Evolutionary conservation across 1,140 invertebrate genomes (phyloP).

Genomic region (Eubasilissa regina): DNA sequence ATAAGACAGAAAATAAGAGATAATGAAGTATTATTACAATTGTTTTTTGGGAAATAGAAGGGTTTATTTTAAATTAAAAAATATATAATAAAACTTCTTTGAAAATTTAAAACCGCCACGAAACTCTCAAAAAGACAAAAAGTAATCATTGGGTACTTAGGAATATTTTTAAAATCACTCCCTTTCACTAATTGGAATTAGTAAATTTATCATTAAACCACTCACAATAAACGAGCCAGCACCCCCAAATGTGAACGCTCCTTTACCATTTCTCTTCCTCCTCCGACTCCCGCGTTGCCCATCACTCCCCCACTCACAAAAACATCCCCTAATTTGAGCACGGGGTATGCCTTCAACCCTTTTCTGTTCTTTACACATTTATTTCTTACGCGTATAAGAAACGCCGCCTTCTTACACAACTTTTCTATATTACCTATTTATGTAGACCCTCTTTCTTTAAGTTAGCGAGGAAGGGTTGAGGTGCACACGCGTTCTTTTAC

Average conservation of each 20-base stretch:
- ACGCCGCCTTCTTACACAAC: slow-evolving; percentile 60
- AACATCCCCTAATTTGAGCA: slow-evolving; percentile 61
- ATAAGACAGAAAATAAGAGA: too few relatives aligned
- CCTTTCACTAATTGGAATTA: slow-evolving; percentile 36
- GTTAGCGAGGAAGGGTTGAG: slow-evolving; percentile 56
- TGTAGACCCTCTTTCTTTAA: slow-evolving; percentile 60
- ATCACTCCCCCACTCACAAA: slow-evolving; percentile 54
- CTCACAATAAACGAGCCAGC: slow-evolving; percentile 26
- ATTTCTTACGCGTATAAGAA: slow-evolving; percentile 61
- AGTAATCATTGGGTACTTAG: background rate
- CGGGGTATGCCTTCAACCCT: slow-evolving; percentile 60
- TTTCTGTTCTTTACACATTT: slow-evolving; percentile 61
- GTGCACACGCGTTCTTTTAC: slow-evolving; percentile 42
- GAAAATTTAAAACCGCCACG: too few relatives aligned
- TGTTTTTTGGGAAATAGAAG: too few relatives aligned
- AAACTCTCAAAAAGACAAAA: background rate
- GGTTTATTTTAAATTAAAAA: too few relatives aligned
- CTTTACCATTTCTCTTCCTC: slow-evolving; percentile 41
- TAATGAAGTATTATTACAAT: too few relatives aligned
- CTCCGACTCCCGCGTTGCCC: slow-evolving; percentile 31
- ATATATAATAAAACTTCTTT: too few relatives aligned
- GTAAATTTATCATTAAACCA: slow-evolving; percentile 36
- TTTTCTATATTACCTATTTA: slow-evolving; percentile 62
- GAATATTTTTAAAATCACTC: slow-evolving; percentile 26
- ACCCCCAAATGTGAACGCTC: slow-evolving; percentile 40